phyloP scores from a whole-genome alignment of 2,888 invertebrate species.

The Drosophila gaucha region DNA sequence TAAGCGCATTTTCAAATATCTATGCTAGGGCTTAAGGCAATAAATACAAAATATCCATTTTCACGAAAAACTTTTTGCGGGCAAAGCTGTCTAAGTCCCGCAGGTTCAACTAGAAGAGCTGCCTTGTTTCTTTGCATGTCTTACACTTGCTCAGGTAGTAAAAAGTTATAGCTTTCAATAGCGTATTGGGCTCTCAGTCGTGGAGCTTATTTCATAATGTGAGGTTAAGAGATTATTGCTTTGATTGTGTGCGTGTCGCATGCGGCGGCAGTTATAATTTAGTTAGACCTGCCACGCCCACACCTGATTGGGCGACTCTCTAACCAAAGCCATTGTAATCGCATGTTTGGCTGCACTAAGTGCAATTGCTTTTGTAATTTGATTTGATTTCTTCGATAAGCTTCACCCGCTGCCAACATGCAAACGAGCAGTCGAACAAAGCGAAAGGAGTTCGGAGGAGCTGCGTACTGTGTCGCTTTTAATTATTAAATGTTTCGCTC shows the following conservation, averaged over 20 bases:
- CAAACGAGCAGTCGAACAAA: slow-evolving; percentile 42
- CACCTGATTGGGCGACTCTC: background rate
- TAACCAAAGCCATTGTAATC: slow-evolving; percentile 28
- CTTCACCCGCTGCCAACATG: too few species aligned
- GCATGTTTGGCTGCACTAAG: slow-evolving; percentile 74
- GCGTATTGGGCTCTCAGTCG: background rate
- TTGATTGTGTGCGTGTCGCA: slow-evolving; percentile 45
- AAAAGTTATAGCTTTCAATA: background rate
- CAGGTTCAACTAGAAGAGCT: background rate
- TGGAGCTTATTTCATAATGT: slow-evolving; percentile 6
- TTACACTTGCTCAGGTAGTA: background rate
- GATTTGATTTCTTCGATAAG: slow-evolving; percentile 48
- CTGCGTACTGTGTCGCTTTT: too few species aligned
- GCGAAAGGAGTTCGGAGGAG: too few species aligned
- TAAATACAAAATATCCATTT: too few species aligned
- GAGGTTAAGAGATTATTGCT: slow-evolving; percentile 23
- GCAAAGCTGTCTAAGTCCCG: background rate
- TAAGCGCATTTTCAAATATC: too few species aligned
- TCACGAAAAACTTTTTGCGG: background rate
- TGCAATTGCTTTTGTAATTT: slow-evolving; percentile 54
- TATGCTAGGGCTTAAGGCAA: too few species aligned
- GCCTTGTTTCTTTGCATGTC: background rate
- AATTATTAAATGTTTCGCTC: slow-evolving; percentile 59
- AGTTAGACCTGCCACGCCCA: slow-evolving; percentile 35
- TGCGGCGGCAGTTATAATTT: slow-evolving; percentile 27